Conservation (phyloP, 2,888 invertebrate genomes). For the Latrodectus hesperus region DNA sequence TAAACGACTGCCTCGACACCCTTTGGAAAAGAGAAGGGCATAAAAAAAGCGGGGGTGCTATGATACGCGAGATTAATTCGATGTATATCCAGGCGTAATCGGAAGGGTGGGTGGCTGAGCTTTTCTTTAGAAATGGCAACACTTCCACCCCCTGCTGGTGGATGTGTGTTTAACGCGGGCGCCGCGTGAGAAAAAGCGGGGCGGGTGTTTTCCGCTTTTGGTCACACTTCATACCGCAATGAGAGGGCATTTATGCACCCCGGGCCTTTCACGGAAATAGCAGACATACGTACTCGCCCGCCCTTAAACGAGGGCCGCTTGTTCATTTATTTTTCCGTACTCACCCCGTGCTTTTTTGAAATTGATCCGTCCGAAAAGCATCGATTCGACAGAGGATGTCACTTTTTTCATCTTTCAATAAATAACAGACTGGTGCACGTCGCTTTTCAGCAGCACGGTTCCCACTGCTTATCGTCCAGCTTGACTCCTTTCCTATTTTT, state of each 20-base stretch:
- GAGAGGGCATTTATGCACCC: constrained; percentile 57
- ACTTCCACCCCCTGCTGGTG: neutral
- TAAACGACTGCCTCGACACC: constrained; percentile 34
- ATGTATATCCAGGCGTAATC: constrained; percentile 38
- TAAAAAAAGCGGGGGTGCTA: constrained; percentile 9
- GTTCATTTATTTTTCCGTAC: constrained; percentile 1
- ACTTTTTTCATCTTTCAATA: too few relatives aligned
- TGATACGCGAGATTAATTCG: constrained; percentile 26
- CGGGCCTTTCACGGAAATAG: constrained; percentile 1
- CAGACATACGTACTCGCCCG: constrained; percentile 21
- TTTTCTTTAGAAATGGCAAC: neutral
- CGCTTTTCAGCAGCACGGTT: too few relatives aligned
- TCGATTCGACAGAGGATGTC: neutral
- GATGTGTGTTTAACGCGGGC: constrained; percentile 7
- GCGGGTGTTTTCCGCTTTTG: constrained; percentile 68
- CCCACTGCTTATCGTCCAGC: too few relatives aligned
- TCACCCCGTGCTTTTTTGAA: neutral
- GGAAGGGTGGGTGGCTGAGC: neutral
- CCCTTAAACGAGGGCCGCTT: constrained; percentile 4
- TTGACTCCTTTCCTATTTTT: too few relatives aligned
- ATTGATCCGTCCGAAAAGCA: neutral
- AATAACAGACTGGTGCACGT: too few relatives aligned
- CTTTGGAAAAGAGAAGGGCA: neutral
- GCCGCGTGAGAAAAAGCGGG: constrained; percentile 40
- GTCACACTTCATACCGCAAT: constrained; percentile 59